Evolutionary conservation across 2,888 invertebrate genomes (phyloP).

Genomic region (Eristalis intricaria): DNA sequence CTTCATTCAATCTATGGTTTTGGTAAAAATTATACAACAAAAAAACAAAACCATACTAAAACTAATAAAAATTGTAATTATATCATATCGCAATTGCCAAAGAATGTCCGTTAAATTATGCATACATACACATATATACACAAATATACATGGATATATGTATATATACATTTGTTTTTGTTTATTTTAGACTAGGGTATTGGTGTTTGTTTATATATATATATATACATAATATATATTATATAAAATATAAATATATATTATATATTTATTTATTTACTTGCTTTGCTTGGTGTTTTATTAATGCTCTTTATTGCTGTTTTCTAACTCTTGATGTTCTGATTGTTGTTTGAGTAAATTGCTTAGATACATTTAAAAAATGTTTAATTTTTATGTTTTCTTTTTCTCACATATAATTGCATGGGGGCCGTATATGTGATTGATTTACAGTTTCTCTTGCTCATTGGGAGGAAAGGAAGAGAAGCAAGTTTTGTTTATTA

Average conservation of each 20-base stretch:
- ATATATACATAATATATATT: too few relatives aligned
- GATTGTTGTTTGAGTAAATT: neutral
- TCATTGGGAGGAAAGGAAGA: too few relatives aligned
- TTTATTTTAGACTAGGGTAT: slow-evolving; percentile 31
- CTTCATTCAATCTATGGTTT: too few relatives aligned
- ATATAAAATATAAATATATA: slow-evolving; percentile 1
- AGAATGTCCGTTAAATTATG: neutral
- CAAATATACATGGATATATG: neutral
- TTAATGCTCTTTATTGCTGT: neutral
- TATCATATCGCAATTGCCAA: slow-evolving; percentile 5
- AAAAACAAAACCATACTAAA: neutral
- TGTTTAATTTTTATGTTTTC: too few relatives aligned
- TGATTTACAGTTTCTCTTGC: too few relatives aligned
- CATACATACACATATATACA: neutral
- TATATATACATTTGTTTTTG: neutral
- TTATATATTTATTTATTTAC: neutral
- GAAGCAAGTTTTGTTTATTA: too few relatives aligned
- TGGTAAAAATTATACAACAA: neutral
- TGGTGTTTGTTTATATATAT: slow-evolving; percentile 1
- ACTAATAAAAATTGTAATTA: neutral
- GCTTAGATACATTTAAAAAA: too few relatives aligned
- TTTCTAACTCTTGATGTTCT: slow-evolving; percentile 1
- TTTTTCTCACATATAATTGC: too few relatives aligned
- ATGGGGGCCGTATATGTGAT: too few relatives aligned
- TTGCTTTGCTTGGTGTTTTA: neutral